Percentiles rank a stretch among this genome's conserved stretches.
phyloP scores from a whole-genome alignment of 2,888 invertebrate genomes.

The Nymphalis urticae region DNA sequence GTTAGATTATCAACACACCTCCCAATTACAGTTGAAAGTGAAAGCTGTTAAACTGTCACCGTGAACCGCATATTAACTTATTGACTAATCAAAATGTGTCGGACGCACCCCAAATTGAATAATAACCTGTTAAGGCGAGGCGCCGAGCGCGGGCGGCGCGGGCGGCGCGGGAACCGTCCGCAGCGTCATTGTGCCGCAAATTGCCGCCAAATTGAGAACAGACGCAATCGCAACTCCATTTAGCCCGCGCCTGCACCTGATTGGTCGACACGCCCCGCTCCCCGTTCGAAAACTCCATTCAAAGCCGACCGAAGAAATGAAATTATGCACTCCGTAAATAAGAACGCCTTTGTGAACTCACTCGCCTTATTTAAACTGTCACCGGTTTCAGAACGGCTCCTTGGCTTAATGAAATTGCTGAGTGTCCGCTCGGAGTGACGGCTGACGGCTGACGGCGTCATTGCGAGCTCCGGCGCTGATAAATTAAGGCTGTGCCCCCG shows the following conservation, averaged over 20 bases:
- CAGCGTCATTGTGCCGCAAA: slow-evolving; percentile 71
- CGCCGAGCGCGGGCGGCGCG: slow-evolving; percentile 35
- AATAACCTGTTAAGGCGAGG: slow-evolving; percentile 72
- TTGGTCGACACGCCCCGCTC: slow-evolving; percentile 70
- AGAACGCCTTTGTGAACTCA: slow-evolving; percentile 59
- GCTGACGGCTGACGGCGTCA: slow-evolving; percentile 34
- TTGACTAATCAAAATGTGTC: slow-evolving; percentile 75
- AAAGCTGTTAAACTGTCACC: slow-evolving; percentile 48
- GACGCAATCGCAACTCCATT: slow-evolving; percentile 68
- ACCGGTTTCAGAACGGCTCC: slow-evolving; percentile 43
- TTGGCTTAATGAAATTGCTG: slow-evolving; percentile 50
- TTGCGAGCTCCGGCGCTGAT: slow-evolving; percentile 28
- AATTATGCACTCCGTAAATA: slow-evolving; percentile 78
- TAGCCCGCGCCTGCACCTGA: slow-evolving; percentile 72
- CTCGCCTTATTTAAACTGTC: slow-evolving; percentile 63
- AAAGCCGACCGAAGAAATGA: slow-evolving; percentile 64
- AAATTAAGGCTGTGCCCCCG: slow-evolving; percentile 33
- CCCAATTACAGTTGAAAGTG: slow-evolving; percentile 44
- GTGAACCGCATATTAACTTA: slow-evolving; percentile 67
- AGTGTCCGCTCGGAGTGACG: slow-evolving; percentile 39
- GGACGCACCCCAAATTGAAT: slow-evolving; percentile 73
- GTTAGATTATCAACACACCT: slow-evolving; percentile 35
- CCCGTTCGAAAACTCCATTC: slow-evolving; percentile 50
- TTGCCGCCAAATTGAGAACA: slow-evolving; percentile 74
- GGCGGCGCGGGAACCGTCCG: slow-evolving; percentile 46